phyloP scores from a whole-genome alignment of 2,888 invertebrate genomes.

The Epinotia brunnichana region DNA sequence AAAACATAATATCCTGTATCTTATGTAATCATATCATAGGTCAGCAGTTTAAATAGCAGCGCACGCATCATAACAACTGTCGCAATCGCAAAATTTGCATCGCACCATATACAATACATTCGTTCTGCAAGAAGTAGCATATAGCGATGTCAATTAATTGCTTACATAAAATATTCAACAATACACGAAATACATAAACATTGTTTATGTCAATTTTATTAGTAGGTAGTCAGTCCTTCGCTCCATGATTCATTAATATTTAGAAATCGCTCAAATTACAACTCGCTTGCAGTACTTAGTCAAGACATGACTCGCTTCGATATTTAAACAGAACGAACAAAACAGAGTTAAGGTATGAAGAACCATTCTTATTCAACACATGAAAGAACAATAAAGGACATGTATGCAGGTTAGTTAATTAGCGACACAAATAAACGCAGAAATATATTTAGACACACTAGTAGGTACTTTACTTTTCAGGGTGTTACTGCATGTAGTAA shows the following conservation, averaged over 20 bases:
- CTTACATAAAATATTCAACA: slow-evolving; percentile 5
- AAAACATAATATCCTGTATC: slow-evolving; percentile 1
- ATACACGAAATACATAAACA: background rate
- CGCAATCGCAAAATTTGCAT: slow-evolving; percentile 1
- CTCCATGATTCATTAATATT: slow-evolving; percentile 35
- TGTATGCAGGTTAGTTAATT: background rate
- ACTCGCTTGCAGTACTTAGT: slow-evolving; percentile 16
- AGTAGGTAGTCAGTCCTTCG: slow-evolving; percentile 3
- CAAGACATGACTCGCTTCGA: slow-evolving; percentile 17
- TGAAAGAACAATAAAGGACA: background rate
- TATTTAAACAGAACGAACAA: slow-evolving; percentile 15
- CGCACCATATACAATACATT: slow-evolving; percentile 1
- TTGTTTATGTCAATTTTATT: background rate
- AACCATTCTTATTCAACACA: background rate
- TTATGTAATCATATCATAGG: background rate
- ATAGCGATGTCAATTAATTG: background rate
- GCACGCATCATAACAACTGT: background rate
- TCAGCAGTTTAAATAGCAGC: background rate
- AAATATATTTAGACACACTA: no score
- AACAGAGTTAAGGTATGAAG: background rate
- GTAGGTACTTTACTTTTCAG: background rate
- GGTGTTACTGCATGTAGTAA: background rate
- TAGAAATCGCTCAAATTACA: slow-evolving; percentile 32
- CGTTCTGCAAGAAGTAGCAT: slow-evolving; percentile 1
- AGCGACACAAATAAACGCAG: no score